A percentile compares a stretch with the other conserved stretches of the same genome.
Conservation (phyloP, 2,888 invertebrate species). For the Scotopteryx bipunctaria region DNA sequence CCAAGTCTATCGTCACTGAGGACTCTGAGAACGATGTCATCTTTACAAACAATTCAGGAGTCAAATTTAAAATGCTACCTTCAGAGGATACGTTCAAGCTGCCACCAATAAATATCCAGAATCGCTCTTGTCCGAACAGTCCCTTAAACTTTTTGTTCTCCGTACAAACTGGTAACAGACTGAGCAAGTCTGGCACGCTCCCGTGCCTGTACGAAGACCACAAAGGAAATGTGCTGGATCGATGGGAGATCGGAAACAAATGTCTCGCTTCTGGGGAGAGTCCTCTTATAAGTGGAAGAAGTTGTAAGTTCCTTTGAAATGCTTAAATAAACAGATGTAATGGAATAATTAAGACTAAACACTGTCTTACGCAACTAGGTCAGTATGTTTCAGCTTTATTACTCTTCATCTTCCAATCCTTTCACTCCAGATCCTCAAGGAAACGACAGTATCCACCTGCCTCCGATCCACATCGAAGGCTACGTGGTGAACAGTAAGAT, state of each 20-base stretch:
- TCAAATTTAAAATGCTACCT: slow-evolving; percentile 54
- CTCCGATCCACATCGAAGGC: slow-evolving; percentile 61
- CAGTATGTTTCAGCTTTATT: too few relatives aligned
- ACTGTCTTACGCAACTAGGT: too few relatives aligned
- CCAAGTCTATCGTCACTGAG: slow-evolving; percentile 9
- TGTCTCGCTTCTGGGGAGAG: slow-evolving; percentile 68
- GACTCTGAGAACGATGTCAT: slow-evolving; percentile 47
- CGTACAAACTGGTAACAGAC: slow-evolving; percentile 39
- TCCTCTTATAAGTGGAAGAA: slow-evolving; percentile 48
- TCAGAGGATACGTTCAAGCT: slow-evolving; percentile 54
- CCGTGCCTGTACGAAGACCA: slow-evolving; percentile 45
- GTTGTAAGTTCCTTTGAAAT: slow-evolving; percentile 47
- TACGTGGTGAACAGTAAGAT: slow-evolving; percentile 39
- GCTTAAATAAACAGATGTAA: neutral
- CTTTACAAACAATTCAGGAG: slow-evolving; percentile 53
- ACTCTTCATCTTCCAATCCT: too few relatives aligned
- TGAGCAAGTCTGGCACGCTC: slow-evolving; percentile 40
- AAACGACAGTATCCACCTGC: slow-evolving; percentile 48
- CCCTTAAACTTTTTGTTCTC: slow-evolving; percentile 60
- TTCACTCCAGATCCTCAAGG: slow-evolving; percentile 37
- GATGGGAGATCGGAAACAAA: slow-evolving; percentile 57
- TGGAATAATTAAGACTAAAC: too few relatives aligned
- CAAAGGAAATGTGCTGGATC: slow-evolving; percentile 41
- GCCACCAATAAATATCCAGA: slow-evolving; percentile 65
- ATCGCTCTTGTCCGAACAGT: slow-evolving; percentile 48